Percentiles rank a stretch among this genome's conserved stretches.
phyloP scores from a whole-genome alignment of 1,140 invertebrate species.

The Dendrolimus kikuchii region DNA sequence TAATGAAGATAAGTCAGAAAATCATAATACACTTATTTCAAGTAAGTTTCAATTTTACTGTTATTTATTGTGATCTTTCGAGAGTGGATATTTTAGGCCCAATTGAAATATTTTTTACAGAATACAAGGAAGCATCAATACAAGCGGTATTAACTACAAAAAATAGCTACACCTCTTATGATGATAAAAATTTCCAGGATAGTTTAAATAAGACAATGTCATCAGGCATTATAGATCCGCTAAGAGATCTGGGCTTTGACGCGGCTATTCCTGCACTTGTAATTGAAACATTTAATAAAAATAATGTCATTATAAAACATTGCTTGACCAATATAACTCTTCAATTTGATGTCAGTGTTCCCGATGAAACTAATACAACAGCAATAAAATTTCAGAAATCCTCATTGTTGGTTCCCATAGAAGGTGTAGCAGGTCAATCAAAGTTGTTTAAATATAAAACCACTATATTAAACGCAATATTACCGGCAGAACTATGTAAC shows the following conservation, averaged over 20 bases:
- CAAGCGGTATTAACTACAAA: constrained; percentile 18
- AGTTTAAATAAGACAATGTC: too few species aligned
- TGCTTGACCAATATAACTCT: constrained; percentile 44
- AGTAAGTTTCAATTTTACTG: constrained; percentile 9
- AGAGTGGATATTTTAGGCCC: not conserved
- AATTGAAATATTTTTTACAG: constrained; percentile 19
- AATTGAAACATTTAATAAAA: constrained; percentile 43
- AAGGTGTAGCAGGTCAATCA: constrained; percentile 25
- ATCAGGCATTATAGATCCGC: too few species aligned
- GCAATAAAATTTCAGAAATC: constrained; percentile 17
- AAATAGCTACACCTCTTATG: not conserved
- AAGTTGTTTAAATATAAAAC: constrained; percentile 47
- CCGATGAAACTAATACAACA: constrained; percentile 12
- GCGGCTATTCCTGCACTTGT: constrained; percentile 27
- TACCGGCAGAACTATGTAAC: constrained; percentile 51
- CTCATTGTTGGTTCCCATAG: constrained; percentile 25
- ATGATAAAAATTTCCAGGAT: too few species aligned
- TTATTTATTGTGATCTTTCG: not conserved
- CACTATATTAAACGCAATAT: constrained; percentile 36
- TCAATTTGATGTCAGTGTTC: constrained; percentile 46
- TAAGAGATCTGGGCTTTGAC: constrained; percentile 42
- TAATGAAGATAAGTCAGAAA: constrained; percentile 22
- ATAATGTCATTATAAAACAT: constrained; percentile 43
- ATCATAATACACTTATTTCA: constrained; percentile 9
- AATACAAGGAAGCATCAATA: constrained; percentile 22